Evolutionary conservation across 1,140 invertebrate species (phyloP), one percentile per base, ranked within the genome.

Genomic region (Hylaeus anthracinus): DNA sequence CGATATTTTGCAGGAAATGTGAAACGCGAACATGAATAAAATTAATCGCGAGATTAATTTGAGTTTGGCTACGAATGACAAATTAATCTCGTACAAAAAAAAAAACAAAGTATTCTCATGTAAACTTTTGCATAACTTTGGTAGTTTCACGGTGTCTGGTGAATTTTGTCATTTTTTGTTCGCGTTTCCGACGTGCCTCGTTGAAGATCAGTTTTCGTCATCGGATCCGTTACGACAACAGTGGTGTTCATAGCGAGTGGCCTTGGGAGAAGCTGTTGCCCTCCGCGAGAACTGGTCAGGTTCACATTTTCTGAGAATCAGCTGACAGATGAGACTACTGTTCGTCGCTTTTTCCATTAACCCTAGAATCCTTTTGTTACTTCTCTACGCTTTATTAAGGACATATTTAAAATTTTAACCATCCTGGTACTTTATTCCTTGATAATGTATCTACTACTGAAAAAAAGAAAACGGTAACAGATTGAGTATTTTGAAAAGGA

Each of bases 241-340:
- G 64, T 72, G 53, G 64, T 56, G 80, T 80, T 81, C 69, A 75
- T 69, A 65, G 73, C 55, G 58, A 51, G 53, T 45, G 43, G 72
- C 84, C 85, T 86, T 86, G 85, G 64, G 3, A 72, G 64, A 80
- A 70, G 85, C 64, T 86, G 55, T 86, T 86, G 85, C 72, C 72
- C 84, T 26, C 79, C 81, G 9, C 53, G 66, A 70, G 75, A 74
- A 73, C 69, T 72, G 85, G 71, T 86, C 84, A 86, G 76, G 84
- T 83, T 83, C 51, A 72, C 61, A 76, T 72, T 80, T 86, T 86
- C 84, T 78, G 39, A 83, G 84, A 86, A 86, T 80, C 66, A 70
- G 64, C 61, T 73, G 84, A 82, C 76, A 61, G 69, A 72, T 83
- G 72, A 71, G 72, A 86, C 69, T 51, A 43, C 56, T 65, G 67